Evolutionary conservation across 2,888 invertebrate species (phyloP), one percentile per base, ranked within the genome.

Genomic region (Apamea sordens): DNA sequence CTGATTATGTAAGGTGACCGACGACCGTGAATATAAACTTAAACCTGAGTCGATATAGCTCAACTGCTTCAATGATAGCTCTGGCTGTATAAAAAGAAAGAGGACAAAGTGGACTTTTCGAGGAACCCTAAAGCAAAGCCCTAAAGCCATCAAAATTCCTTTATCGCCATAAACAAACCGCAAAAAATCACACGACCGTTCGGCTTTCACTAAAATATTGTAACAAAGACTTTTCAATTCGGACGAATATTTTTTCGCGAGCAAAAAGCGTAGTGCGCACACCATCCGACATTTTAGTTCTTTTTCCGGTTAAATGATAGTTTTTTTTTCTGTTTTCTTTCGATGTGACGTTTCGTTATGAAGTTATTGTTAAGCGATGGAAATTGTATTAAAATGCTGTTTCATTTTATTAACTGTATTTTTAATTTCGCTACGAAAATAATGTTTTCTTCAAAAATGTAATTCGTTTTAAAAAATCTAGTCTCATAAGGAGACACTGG

Each of bases 181-280:
- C 86, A 91, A 89, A 89, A 88, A 86, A 84, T 80, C 86, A 83
- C 83, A 84, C 83, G 85, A 83, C 86, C 89, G 85, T 87, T 85
- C 85, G 77, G 86, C 83, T 87, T 90, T 89, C 86, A 88, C 88
- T 89, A 85, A 90, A 91, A 89, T 90, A 89, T 89, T 88, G 86
- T 87, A 90, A 92, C 92, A 91, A 91, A 92, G 90, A 88, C 88
- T 90, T 92, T 92, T 92, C 92, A 92, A 92, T 92, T 90, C 88
- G 77, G 79, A 79, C 86, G 80, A 84, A 86, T 89, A 83, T 89
- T 89, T 92, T 90, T 90, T 89, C 87, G 85, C 79, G 79, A 85
- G 80, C 81, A 87, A 91, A 90, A 92, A 91, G 85, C 85, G 81
- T 89, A 90, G 89, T 88, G 85, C 86, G 86, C 85, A 76, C 82